Base-by-base conservation (phyloP, 2,113 vertebrate species). In the Actenoides lindsayi region DNA sequence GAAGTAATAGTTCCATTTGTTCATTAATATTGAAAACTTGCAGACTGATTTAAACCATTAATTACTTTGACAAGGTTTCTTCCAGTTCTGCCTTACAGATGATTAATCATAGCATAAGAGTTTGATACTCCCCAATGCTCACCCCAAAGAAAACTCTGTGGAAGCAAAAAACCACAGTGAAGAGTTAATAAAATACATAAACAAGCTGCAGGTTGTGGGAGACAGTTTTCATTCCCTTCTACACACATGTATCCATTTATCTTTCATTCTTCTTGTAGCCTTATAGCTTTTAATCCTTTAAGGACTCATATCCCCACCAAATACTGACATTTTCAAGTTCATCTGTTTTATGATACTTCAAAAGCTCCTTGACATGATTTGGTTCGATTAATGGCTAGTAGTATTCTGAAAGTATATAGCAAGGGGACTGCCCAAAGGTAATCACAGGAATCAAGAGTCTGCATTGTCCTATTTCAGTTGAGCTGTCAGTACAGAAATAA, bases 11-110 rank as follows among this genome's bases (percentile, higher is more conserved):
- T 74, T 80, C 16, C 33, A 56, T n/a, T 93, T 96, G 73, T 87
- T 97, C 97, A 97, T 98, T 98, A 97, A 97, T 98, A 97, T 25
- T 69, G 82, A 97, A 98, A 97, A 95, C 5, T 96, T 42, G 30
- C 51, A 80, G 53, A 97, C 54, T 97, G 60, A 92, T 14, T 68
- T 94, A 97, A 96, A 94, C 35, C 76, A 96, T 98, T 98, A 98
- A 98, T 98, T 98, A 98, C 35, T 60, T 74, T 91, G 92, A 67
- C 87, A 95, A 25, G 37, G 27, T 78, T 94, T 97, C 91, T 97
- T 97, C 94, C 96, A 96, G 80, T 68, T 27, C 6, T 92, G 86
- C 93, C 70, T 91, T 95, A 67, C 39, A 54, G 79, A 95, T 83
- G 67, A 94, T 96, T 97, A 95, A 88, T 94, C 51, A 85, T 53